Conservation (phyloP, 2,888 invertebrate genomes). For the Lasioglossum calceatum region DNA sequence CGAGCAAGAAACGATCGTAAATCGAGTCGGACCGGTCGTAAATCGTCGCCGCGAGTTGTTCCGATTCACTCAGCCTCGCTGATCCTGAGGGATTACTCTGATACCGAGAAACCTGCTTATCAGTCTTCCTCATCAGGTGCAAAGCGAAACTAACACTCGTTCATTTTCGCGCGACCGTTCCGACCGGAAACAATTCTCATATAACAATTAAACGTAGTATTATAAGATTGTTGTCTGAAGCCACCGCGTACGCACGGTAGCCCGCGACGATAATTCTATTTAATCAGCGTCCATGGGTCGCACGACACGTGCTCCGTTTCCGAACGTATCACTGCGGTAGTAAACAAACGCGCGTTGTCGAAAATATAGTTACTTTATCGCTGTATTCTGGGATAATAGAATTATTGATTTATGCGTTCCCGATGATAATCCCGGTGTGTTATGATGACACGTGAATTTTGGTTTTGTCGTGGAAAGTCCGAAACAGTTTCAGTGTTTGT, state of each 20-base stretch:
- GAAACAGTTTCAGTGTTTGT: neutral
- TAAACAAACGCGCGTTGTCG: neutral
- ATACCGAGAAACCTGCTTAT: neutral
- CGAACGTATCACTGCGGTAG: neutral
- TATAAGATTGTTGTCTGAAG: neutral
- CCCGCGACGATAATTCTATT: slow-evolving; percentile 1
- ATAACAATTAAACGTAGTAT: neutral
- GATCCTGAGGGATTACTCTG: neutral
- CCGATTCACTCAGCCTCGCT: neutral
- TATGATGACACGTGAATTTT: neutral
- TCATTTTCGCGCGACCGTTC: neutral
- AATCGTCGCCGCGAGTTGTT: neutral
- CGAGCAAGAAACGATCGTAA: slow-evolving; percentile 14
- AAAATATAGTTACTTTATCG: neutral
- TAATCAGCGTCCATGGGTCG: slow-evolving; percentile 10
- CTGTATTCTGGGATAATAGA: neutral
- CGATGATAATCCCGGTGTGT: too few species aligned
- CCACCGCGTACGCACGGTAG: too few species aligned
- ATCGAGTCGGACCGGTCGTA: slow-evolving; percentile 13
- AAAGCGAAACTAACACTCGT: neutral
- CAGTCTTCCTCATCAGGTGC: neutral
- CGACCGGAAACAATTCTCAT: neutral
- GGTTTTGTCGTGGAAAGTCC: neutral
- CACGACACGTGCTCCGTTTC: neutral
- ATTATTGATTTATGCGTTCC: too few species aligned